Conservation (phyloP, 2,888 invertebrate species). For the Argynnis bischoffii region DNA sequence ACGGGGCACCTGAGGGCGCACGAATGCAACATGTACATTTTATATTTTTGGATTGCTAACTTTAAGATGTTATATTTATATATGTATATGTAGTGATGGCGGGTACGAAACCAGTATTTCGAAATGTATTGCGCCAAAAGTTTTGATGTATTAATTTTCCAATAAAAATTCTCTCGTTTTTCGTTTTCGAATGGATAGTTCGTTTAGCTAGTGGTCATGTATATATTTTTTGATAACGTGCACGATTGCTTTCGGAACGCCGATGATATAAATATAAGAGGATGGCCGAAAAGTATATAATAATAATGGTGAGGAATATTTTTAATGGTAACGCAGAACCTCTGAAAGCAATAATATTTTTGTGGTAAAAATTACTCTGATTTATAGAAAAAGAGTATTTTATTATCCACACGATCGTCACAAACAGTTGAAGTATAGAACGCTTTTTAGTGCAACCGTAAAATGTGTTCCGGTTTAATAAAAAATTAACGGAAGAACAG, state of each 20-base stretch:
- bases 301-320: constrained; percentile 56
- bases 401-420: constrained; percentile 73
- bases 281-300: constrained; percentile 42
- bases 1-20: constrained; percentile 72
- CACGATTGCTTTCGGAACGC: constrained; percentile 76
- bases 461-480: constrained; percentile 54
- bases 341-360: constrained; percentile 80
- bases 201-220: constrained; percentile 81
- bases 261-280: constrained; percentile 53
- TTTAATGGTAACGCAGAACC: constrained; percentile 71
- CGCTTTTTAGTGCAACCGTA: constrained; percentile 68
- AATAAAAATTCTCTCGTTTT: constrained; percentile 68
- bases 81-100: constrained; percentile 81
- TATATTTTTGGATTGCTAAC: constrained; percentile 83
- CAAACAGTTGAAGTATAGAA: constrained; percentile 59
- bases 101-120: constrained; percentile 79
- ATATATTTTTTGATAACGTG: constrained; percentile 78
- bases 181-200: constrained; percentile 67
- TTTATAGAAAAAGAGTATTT: constrained; percentile 72
- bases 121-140: constrained; percentile 80
- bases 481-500: constrained; percentile 30
- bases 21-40: constrained; percentile 80
- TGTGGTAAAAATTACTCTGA: constrained; percentile 66
- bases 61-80: constrained; percentile 83
- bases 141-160: constrained; percentile 81